phyloP scores from a whole-genome alignment of 2,113 vertebrate genomes.

The Riparia riparia region DNA sequence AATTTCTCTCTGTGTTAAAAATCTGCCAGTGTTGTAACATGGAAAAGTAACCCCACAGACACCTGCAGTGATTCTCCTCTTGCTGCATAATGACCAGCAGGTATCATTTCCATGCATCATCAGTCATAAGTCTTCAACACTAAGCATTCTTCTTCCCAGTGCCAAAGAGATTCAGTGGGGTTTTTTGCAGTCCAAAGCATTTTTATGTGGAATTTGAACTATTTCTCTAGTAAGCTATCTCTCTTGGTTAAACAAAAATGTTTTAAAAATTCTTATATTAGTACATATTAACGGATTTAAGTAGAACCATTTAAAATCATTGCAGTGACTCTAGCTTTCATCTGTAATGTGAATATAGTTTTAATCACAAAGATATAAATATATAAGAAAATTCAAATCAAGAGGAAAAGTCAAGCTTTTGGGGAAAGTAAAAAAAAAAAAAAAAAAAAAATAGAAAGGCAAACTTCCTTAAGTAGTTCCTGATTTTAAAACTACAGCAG shows the following conservation, averaged over 20 bases:
- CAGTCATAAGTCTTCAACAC: neutral
- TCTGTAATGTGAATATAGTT: neutral
- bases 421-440: neutral
- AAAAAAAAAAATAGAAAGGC: neutral
- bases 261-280: neutral
- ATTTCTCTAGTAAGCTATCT: neutral
- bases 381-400: neutral
- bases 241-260: neutral
- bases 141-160: neutral
- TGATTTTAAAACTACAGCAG: neutral
- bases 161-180: neutral
- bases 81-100: neutral
- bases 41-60: neutral
- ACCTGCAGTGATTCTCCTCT: neutral
- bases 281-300: neutral
- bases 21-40: neutral
- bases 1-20: neutral
- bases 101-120: neutral
- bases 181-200: neutral
- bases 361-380: neutral
- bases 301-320: neutral
- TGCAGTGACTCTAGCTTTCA: neutral
- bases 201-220: neutral
- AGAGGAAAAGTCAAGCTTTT: neutral
- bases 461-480: neutral